These are phyloP conservation scores for Sitobion miscanthi DNA, from an alignment of 1,140 invertebrate species.

Conservation along the genomic window DNA sequence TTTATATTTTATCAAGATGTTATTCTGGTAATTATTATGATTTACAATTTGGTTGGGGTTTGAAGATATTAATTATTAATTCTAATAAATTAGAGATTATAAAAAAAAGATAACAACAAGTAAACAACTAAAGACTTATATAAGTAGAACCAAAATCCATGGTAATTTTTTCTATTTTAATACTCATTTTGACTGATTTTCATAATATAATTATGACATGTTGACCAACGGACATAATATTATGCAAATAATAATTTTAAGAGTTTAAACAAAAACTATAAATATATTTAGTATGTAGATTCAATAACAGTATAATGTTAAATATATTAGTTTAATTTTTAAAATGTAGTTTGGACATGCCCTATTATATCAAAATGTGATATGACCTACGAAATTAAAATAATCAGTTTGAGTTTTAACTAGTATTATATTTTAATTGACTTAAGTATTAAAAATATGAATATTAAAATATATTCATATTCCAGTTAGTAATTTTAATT, in stretches of 20 bases:
- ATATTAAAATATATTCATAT: not conserved
- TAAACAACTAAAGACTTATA: not conserved
- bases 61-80: not conserved
- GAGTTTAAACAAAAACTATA: not conserved
- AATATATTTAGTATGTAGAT: not conserved
- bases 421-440: not conserved
- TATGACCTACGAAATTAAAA: not conserved
- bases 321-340: not conserved
- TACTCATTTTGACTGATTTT: not conserved
- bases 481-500: not conserved
- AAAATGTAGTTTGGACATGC: not conserved
- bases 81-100: too few species aligned
- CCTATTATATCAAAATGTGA: not conserved
- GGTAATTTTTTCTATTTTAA: not conserved
- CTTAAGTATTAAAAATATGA: not conserved
- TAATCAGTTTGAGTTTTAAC: not conserved
- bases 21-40: not conserved
- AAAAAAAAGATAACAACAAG: too few species aligned
- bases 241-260: not conserved
- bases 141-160: not conserved
- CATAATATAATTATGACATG: not conserved
- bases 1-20: not conserved
- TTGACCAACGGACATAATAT: not conserved
- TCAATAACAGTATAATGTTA: not conserved
- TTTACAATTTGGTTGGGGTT: not conserved